These are phyloP conservation scores for Troilus luridus DNA, from an alignment of 2,888 invertebrate genomes.

Conservation along the genomic window DNA sequence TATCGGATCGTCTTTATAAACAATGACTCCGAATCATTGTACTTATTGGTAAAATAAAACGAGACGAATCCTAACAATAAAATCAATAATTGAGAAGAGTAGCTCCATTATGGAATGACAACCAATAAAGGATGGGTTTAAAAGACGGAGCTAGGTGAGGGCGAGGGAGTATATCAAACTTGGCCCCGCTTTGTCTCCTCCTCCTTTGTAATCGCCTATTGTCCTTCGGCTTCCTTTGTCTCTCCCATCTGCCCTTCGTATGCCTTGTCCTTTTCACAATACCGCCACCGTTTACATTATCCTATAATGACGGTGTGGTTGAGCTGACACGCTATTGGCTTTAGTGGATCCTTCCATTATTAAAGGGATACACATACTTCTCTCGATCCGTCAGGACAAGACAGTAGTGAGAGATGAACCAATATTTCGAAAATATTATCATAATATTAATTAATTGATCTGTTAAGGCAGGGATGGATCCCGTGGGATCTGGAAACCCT, in stretches of 20 bases:
- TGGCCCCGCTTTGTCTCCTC: constrained; percentile 11
- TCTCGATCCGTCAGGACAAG: not conserved
- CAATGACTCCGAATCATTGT: no score
- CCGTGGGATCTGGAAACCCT: no score
- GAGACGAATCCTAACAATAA: not conserved
- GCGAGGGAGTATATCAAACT: constrained; percentile 52
- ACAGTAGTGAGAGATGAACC: not conserved
- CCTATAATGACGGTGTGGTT: constrained; percentile 37
- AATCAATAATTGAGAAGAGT: not conserved
- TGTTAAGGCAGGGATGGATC: no score
- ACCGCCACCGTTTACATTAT: constrained; percentile 20
- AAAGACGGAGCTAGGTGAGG: constrained; percentile 43
- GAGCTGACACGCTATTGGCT: constrained; percentile 13
- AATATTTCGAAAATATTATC: not conserved
- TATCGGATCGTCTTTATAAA: no score
- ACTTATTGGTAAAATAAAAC: no score
- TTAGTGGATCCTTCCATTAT: not conserved
- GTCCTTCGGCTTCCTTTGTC: constrained; percentile 49
- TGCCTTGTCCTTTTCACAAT: constrained; percentile 21
- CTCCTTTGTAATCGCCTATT: constrained; percentile 54
- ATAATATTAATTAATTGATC: not conserved
- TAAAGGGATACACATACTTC: not conserved
- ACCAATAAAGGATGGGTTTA: constrained; percentile 3
- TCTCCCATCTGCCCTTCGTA: not conserved
- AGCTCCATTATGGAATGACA: not conserved